Evolutionary conservation across 2,113 vertebrate species (phyloP).

Genomic region (Cyanoderma ruficeps): DNA sequence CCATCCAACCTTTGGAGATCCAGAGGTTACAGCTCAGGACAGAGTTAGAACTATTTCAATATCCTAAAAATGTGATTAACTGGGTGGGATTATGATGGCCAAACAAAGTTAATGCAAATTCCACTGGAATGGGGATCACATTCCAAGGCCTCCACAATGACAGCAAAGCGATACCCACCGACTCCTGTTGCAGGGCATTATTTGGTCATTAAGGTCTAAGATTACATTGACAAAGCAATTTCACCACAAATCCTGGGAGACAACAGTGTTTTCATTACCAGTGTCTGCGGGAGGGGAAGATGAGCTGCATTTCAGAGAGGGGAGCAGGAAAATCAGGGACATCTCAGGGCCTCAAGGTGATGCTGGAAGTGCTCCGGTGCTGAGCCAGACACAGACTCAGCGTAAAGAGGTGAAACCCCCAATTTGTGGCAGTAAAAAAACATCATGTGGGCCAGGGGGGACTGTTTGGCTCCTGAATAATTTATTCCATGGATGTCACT

Average conservation of each 20-base stretch:
- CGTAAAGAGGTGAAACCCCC: rapidly evolving
- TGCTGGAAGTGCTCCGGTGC: background rate
- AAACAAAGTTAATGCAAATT: background rate
- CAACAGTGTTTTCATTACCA: background rate
- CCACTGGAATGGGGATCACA: background rate
- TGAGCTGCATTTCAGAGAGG: rapidly evolving
- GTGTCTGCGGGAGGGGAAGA: rapidly evolving
- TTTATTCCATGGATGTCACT: background rate
- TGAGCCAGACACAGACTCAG: rapidly evolving
- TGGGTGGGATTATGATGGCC: background rate
- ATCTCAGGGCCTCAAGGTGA: background rate
- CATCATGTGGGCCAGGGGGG: rapidly evolving
- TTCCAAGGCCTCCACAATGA: constrained; percentile 30
- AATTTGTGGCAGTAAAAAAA: background rate
- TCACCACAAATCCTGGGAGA: constrained; percentile 42
- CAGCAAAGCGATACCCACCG: background rate
- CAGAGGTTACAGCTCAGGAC: background rate
- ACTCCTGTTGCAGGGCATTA: constrained; percentile 36
- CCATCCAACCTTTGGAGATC: background rate
- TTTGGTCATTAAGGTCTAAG: constrained; percentile 26
- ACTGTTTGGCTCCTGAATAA: background rate
- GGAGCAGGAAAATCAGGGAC: background rate
- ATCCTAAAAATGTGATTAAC: constrained; percentile 16
- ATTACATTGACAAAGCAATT: constrained; percentile 46
- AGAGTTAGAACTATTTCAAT: background rate